phyloP scores from a whole-genome alignment of 2,113 vertebrate genomes.

The Saimiri boliviensis region DNA sequence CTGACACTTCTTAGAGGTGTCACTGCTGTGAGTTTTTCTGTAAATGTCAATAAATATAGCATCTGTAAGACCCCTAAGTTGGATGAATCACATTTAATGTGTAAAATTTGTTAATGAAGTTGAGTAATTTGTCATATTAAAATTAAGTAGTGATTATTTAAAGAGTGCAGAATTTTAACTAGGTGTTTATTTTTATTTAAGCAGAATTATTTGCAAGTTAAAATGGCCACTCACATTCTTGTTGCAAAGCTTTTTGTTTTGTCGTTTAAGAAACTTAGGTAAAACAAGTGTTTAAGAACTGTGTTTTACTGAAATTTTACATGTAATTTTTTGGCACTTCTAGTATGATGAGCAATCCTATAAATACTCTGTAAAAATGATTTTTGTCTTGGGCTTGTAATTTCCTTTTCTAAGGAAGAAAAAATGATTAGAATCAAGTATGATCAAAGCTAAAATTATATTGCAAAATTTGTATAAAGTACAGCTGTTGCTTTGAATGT shows the following conservation, averaged over 20 bases:
- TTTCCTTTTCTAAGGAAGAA: constrained; percentile 49
- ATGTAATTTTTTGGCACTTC: not conserved
- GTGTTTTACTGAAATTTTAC: constrained; percentile 4
- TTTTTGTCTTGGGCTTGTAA: constrained; percentile 42
- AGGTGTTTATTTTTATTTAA: constrained; percentile 23
- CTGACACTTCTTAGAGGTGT: not conserved
- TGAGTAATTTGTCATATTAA: not conserved
- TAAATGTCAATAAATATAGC: constrained; percentile 18
- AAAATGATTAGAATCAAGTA: constrained; percentile 7
- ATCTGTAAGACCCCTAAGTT: constrained; percentile 6
- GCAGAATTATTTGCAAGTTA: not conserved
- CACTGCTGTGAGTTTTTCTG: not conserved
- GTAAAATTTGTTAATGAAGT: constrained; percentile 42
- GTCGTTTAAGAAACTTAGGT: constrained; percentile 17
- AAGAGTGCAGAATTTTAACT: not conserved
- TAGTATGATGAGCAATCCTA: not conserved
- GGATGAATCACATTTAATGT: constrained; percentile 8
- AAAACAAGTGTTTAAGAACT: constrained; percentile 34
- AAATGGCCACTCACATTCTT: not conserved
- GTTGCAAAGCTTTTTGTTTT: not conserved
- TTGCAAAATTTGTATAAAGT: constrained; percentile 35
- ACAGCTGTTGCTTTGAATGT: constrained; percentile 61
- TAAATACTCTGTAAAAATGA: constrained; percentile 30
- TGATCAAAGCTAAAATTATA: constrained; percentile 55
- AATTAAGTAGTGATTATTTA: constrained; percentile 35